Conservation (phyloP, 2,113 vertebrate genomes). For the Zingel zingel region DNA sequence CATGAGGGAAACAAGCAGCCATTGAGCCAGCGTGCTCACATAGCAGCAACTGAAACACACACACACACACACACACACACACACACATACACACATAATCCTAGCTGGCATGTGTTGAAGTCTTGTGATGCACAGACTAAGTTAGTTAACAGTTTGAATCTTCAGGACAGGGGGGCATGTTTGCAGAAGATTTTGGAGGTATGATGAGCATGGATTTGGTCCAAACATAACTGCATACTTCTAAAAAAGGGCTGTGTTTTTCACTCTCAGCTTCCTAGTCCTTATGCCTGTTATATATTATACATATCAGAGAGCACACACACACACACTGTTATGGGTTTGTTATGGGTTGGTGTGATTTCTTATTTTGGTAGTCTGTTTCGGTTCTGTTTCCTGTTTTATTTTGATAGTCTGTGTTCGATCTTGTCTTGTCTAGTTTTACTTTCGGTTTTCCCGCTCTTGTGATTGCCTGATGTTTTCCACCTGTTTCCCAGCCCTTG, state of each 20-base stretch:
- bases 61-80: slow-evolving; percentile 35
- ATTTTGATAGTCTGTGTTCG: too few species aligned
- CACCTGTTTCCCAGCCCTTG: too few species aligned
- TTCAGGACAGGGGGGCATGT: not conserved
- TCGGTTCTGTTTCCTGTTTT: too few species aligned
- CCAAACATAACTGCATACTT: not conserved
- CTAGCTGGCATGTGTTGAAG: not conserved
- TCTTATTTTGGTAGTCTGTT: too few species aligned
- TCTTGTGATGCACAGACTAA: slow-evolving; percentile 6
- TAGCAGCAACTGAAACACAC: slow-evolving; percentile 52
- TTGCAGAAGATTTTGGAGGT: not conserved
- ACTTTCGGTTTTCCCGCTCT: too few species aligned
- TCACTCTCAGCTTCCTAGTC: too few species aligned
- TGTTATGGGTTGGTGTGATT: too few species aligned
- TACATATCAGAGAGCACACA: too few species aligned
- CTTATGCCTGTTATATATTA: not conserved
- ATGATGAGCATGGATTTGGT: not conserved
- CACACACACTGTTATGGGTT: too few species aligned
- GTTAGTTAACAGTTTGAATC: not conserved
- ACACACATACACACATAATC: slow-evolving; percentile 26
- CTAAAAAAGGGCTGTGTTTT: not conserved
- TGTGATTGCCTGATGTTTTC: too few species aligned
- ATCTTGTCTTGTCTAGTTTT: too few species aligned
- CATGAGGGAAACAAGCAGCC: slow-evolving; percentile 49
- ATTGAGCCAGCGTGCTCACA: slow-evolving; percentile 66